Evolutionary conservation across 2,888 invertebrate species (phyloP).

Genomic region (Polyploca ridens): DNA sequence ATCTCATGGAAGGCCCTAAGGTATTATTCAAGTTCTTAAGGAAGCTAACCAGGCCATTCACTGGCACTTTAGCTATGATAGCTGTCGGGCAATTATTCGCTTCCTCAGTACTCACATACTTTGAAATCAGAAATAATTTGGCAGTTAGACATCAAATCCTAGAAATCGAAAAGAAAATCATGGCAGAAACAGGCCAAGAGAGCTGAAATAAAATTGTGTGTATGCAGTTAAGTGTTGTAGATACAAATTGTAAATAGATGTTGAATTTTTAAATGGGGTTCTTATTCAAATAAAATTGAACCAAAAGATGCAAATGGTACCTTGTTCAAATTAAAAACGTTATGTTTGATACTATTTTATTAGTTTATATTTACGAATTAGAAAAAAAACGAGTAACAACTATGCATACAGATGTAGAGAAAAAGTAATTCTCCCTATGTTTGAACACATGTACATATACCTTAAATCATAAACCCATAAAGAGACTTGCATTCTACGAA

Average conservation of each 20-base stretch:
- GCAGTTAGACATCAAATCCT: constrained; percentile 66
- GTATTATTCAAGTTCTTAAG: constrained; percentile 80
- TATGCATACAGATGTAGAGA: constrained; percentile 29
- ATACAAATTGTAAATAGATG: constrained; percentile 12
- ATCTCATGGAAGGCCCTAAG: constrained; percentile 82
- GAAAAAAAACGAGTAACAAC: constrained; percentile 61
- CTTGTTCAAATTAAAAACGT: neutral
- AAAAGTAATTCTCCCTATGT: neutral
- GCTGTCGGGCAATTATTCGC: constrained; percentile 79
- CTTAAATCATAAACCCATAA: neutral
- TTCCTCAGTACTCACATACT: constrained; percentile 85
- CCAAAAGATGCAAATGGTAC: neutral
- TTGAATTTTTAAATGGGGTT: constrained; percentile 2
- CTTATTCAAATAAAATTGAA: neutral
- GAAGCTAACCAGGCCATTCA: constrained; percentile 82
- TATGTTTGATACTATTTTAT: constrained; percentile 50
- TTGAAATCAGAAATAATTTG: constrained; percentile 82
- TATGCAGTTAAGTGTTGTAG: neutral
- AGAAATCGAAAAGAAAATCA: constrained; percentile 60
- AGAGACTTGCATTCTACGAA: too few species aligned
- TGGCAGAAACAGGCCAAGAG: constrained; percentile 32
- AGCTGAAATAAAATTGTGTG: constrained; percentile 1
- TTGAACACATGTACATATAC: constrained; percentile 42
- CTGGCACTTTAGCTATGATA: constrained; percentile 74
- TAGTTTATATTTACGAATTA: constrained; percentile 59